A percentile compares a stretch with the other conserved stretches of the same genome.
Conservation (phyloP, 30 jellyfish, hydroid and myxozoan species). For the Aurelia coerulea region DNA sequence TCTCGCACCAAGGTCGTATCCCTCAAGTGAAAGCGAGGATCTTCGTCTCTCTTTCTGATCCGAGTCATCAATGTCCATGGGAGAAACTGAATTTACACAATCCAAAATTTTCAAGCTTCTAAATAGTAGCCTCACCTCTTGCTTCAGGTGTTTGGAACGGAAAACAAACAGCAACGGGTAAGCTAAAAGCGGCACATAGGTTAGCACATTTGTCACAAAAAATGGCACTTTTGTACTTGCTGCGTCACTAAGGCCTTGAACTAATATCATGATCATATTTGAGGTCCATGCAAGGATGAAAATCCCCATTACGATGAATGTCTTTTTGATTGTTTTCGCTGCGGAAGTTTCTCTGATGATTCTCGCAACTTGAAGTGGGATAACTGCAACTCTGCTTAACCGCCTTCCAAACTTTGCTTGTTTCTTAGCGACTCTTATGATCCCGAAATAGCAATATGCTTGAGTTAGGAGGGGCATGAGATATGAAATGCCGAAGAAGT, state of each 20-base stretch:
- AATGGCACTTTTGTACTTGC: background rate
- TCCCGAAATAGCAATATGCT: conserved; percentile 47
- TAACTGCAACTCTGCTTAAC: conserved; percentile 74
- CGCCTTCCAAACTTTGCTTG: conserved; percentile 84
- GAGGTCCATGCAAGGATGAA: conserved; percentile 70
- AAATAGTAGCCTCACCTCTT: conserved; percentile 40
- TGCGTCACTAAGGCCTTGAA: background rate
- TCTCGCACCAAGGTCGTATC: conserved; percentile 61
- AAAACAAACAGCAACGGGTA: conserved; percentile 77
- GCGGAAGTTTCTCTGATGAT: conserved; percentile 88
- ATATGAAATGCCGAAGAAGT: conserved; percentile 27
- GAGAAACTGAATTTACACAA: conserved; percentile 45
- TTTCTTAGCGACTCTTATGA: conserved; percentile 63
- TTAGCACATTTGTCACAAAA: conserved; percentile 6
- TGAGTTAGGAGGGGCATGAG: conserved; percentile 58
- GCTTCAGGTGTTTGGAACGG: conserved; percentile 68
- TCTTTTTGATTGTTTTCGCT: conserved; percentile 54
- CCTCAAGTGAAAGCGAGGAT: conserved; percentile 61
- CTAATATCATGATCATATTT: conserved; percentile 6
- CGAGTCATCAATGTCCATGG: conserved; percentile 39
- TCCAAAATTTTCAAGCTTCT: conserved; percentile 7
- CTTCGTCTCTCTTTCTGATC: conserved; percentile 45
- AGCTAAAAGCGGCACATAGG: conserved; percentile 8
- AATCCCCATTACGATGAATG: conserved; percentile 48
- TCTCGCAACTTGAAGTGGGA: conserved; percentile 71